Percentiles rank a stretch among this genome's conserved stretches.
phyloP scores from a whole-genome alignment of 2,113 vertebrate genomes.

The Varanus salvator region DNA sequence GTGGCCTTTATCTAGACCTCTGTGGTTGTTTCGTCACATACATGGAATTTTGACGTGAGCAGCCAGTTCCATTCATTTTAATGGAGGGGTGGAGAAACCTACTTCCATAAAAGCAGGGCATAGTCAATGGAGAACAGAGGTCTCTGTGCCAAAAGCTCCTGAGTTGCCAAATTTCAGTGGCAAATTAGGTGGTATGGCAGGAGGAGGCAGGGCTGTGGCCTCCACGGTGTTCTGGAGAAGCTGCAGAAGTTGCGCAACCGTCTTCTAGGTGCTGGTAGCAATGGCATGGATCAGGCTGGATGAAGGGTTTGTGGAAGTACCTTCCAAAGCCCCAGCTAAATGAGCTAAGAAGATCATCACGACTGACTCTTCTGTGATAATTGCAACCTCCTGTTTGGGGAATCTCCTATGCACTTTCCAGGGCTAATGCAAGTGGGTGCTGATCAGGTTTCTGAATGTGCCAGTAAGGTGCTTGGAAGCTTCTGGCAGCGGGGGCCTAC shows the following conservation, averaged over 20 bases:
- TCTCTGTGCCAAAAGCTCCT: not conserved
- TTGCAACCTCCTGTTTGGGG: not conserved
- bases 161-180: too few species aligned
- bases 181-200: too few species aligned
- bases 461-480: not conserved
- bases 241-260: too few species aligned
- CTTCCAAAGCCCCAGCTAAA: not conserved
- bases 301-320: not conserved
- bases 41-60: not conserved
- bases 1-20: not conserved
- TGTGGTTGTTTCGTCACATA: not conserved
- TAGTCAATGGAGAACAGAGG: not conserved
- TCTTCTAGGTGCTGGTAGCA: too few species aligned
- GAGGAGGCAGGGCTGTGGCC: too few species aligned
- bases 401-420: not conserved
- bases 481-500: not conserved
- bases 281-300: not conserved
- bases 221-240: too few species aligned
- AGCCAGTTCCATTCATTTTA: not conserved
- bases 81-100: not conserved
- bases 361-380: not conserved
- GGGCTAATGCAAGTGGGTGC: not conserved
- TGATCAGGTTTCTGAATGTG: not conserved
- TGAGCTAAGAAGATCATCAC: not conserved
- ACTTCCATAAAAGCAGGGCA: not conserved